phyloP scores from a whole-genome alignment of 2,113 vertebrate species.

The Dasyurus viverrinus region DNA sequence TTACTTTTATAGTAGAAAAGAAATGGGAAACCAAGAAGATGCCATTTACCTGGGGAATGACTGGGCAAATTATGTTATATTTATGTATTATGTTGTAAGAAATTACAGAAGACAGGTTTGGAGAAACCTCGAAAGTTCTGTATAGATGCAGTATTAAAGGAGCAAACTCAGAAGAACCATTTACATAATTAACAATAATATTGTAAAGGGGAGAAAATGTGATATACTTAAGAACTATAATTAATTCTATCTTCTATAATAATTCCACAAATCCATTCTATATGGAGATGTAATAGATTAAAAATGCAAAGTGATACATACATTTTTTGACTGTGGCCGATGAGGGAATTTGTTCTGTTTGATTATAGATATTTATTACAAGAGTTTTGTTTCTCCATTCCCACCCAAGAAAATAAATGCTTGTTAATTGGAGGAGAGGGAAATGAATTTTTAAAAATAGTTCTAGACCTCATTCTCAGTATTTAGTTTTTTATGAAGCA shows the following conservation, averaged over 20 bases:
- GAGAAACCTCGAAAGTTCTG: no score
- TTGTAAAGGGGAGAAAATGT: background rate
- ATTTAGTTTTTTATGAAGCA: background rate
- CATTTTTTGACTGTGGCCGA: background rate
- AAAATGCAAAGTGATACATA: background rate
- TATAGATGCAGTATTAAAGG: background rate
- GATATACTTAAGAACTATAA: background rate
- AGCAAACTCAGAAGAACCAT: background rate
- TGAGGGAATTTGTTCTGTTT: background rate
- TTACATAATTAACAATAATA: background rate
- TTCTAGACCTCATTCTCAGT: background rate
- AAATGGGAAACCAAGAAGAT: no score
- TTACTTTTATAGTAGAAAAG: no score
- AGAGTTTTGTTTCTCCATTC: background rate
- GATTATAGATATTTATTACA: background rate
- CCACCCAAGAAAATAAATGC: background rate
- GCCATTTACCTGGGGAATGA: no score
- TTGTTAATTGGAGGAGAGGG: background rate
- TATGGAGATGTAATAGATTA: background rate
- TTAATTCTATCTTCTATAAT: background rate
- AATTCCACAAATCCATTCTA: background rate
- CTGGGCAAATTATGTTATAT: no score
- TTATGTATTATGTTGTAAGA: no score
- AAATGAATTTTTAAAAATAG: background rate
- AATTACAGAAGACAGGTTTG: no score